Percentiles rank a stretch among this genome's conserved stretches.
phyloP scores from a whole-genome alignment of 2,113 vertebrate species.

The Megalops atlanticus region DNA sequence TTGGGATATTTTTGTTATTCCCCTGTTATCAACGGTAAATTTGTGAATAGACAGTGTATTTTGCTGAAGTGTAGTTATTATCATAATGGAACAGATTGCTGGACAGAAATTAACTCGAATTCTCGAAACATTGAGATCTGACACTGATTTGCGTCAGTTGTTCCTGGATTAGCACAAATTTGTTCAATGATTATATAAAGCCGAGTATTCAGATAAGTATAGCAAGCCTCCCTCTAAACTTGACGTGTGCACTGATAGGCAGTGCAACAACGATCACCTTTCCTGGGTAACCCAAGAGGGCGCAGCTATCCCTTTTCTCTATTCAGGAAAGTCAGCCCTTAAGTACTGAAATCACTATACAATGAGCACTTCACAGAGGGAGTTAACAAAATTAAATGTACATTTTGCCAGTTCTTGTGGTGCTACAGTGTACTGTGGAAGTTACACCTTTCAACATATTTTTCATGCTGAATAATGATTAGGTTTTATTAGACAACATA shows the following conservation, averaged over 20 bases:
- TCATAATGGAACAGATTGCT: not conserved
- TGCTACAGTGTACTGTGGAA: too few relatives aligned
- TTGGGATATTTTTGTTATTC: not conserved
- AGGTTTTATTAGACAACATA: too few relatives aligned
- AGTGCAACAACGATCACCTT: not conserved
- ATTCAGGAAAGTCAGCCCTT: not conserved
- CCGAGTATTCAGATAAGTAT: not conserved
- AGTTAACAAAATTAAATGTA: not conserved
- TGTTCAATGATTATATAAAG: not conserved
- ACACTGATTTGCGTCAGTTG: not conserved
- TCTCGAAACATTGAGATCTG: not conserved
- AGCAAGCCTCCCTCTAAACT: not conserved
- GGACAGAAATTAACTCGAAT: not conserved
- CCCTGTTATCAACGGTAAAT: not conserved
- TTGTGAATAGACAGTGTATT: not conserved
- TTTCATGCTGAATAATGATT: too few relatives aligned
- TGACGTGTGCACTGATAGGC: not conserved
- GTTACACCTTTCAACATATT: too few relatives aligned
- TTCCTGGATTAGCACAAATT: not conserved
- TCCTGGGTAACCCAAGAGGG: constrained; percentile 26
- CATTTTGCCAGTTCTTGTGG: too few relatives aligned
- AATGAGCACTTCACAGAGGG: not conserved
- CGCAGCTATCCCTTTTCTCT: constrained; percentile 9
- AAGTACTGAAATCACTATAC: not conserved
- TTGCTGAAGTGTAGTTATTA: not conserved